Base-by-base conservation (phyloP, 2,888 invertebrate genomes). In the Candidula unifasciata region DNA sequence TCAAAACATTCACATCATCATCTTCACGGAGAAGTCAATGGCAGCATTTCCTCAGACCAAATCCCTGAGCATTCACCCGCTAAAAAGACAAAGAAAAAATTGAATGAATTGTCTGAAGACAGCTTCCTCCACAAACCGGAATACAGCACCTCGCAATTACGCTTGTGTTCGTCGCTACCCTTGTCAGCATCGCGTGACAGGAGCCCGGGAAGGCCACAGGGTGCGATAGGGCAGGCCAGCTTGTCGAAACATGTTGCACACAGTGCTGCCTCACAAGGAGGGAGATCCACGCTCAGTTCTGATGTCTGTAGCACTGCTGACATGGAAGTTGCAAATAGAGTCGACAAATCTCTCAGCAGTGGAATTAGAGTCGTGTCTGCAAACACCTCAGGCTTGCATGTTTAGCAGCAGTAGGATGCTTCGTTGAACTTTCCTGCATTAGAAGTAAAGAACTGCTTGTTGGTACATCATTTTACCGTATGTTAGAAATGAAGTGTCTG, bases 21-120 rank as follows among this genome's bases (percentile, higher is more conserved):
- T 52, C 82, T 83, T 69, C 66, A 83, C 76, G 83, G 86, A 68
- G 85, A 86, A 80, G 81, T 89, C 68, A 89, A 89, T 71, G 88
- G 89, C 68, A 86, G 86, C 82, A 86, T 83, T 57, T 86, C 84
- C 24, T 71, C 87, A 18, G 81, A 85, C 60, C 77, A 76, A 57
- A 73, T 83, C 81, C 30, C 57, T 27, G 78, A 82, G 69, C 80
- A 78, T 74, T 83, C 79, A 18, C 69, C 81, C 24, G 79, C 84
- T 10, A 85, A 86, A 80, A 84, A 82, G 74, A 66, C 79, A 52
- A 87, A 87, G 68, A 80, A 30, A 52, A 83, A 83, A 35, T 35
- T 77, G 21, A 69, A 57, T 69, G 77, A 78, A 16, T 37, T 54
- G 37, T 52, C 77, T 33, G 57, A 82, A 44, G 82, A 82, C 13